Conservation (phyloP, 2,888 invertebrate genomes). For the Chloroclysta siterata region DNA sequence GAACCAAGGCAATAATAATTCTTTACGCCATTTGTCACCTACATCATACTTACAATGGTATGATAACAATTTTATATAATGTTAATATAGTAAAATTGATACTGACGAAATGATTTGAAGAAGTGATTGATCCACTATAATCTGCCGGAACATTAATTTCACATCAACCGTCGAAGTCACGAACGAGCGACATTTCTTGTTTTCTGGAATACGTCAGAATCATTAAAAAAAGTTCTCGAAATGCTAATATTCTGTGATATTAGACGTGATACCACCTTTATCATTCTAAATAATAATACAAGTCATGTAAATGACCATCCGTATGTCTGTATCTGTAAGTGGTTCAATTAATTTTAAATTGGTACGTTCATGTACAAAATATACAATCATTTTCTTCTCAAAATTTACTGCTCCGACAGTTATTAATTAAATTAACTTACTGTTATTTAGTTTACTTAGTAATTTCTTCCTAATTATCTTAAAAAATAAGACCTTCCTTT, state of each 20-base stretch:
- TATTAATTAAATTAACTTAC: slow-evolving; percentile 2
- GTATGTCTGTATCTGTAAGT: slow-evolving; percentile 24
- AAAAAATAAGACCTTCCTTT: slow-evolving; percentile 6
- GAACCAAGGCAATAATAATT: slow-evolving; percentile 1
- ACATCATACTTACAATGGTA: slow-evolving; percentile 6
- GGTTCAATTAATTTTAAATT: slow-evolving; percentile 26
- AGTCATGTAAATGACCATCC: slow-evolving; percentile 33
- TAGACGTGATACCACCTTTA: slow-evolving; percentile 82
- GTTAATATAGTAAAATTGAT: slow-evolving; percentile 10
- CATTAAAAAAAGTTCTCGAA: slow-evolving; percentile 67
- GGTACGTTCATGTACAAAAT: slow-evolving; percentile 33
- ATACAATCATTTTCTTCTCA: slow-evolving; percentile 20
- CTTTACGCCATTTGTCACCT: slow-evolving; percentile 4
- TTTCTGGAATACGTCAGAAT: slow-evolving; percentile 54
- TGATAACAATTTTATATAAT: slow-evolving; percentile 11
- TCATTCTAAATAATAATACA: slow-evolving; percentile 56
- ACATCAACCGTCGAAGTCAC: slow-evolving; percentile 10
- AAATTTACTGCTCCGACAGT: not conserved
- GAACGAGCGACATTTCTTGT: slow-evolving; percentile 58
- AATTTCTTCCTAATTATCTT: not conserved
- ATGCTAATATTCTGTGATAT: slow-evolving; percentile 84
- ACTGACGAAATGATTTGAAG: slow-evolving; percentile 9
- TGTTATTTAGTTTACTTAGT: not conserved
- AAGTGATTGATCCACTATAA: not conserved
- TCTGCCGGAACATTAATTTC: slow-evolving; percentile 17